Percentiles rank a stretch among this genome's conserved stretches.
Conservation (phyloP, 2,797 vertebrate genomes). For the Triplophysa yarkandensis region DNA sequence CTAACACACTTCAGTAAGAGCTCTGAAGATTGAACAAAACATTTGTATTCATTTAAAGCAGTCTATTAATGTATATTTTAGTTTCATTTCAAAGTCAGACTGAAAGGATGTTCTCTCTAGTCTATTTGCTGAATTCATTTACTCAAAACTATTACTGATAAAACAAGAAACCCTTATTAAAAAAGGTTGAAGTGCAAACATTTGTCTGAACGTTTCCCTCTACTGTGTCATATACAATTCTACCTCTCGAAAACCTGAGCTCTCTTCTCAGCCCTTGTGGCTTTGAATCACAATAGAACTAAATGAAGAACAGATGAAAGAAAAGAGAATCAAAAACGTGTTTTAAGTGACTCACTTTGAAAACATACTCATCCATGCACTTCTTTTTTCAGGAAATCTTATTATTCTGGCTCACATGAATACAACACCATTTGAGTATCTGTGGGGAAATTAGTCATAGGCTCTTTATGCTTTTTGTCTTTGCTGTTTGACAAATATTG, state of each 20-base stretch:
- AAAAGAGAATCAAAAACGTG: conserved; percentile 47
- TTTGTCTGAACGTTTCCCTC: conserved; percentile 8
- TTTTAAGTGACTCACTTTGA: conserved; percentile 44
- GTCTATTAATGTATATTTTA: too few species aligned
- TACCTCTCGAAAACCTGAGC: conserved; percentile 15
- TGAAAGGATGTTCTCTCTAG: not conserved
- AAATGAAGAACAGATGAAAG: conserved; percentile 43
- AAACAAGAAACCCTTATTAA: not conserved
- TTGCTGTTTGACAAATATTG: conserved; percentile 15
- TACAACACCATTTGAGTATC: conserved; percentile 29
- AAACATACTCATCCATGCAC: conserved; percentile 4
- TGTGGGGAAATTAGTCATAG: conserved; percentile 23
- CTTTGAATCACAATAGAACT: conserved; percentile 32
- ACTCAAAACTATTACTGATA: not conserved
- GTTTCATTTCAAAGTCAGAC: too few species aligned
- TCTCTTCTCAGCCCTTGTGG: conserved; percentile 32
- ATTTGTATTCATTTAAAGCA: not conserved
- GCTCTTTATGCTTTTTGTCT: not conserved
- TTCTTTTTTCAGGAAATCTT: conserved; percentile 15
- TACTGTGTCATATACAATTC: conserved; percentile 26
- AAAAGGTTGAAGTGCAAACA: conserved; percentile 13
- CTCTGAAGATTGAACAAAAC: not conserved
- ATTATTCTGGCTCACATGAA: conserved; percentile 39
- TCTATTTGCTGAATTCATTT: not conserved
- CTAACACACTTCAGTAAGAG: not conserved